Percentiles rank a stretch among this genome's conserved stretches.
phyloP scores from a whole-genome alignment of 2,113 vertebrate genomes.

The Grammomys dolichurus region DNA sequence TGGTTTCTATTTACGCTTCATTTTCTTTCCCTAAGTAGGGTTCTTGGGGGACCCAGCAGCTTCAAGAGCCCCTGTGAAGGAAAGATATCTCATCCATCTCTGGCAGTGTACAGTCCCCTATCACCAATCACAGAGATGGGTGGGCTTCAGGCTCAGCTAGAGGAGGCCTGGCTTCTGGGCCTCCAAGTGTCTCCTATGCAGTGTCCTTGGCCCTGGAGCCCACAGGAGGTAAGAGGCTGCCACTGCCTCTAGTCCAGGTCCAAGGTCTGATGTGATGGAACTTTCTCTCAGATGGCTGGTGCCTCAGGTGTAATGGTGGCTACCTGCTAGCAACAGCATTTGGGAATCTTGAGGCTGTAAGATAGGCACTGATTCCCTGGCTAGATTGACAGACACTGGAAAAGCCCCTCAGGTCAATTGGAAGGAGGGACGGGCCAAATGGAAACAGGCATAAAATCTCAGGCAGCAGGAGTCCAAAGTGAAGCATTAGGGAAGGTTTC shows the following conservation, averaged over 20 bases:
- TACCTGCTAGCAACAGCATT: neutral
- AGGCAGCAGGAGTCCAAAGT: neutral
- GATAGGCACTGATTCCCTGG: neutral
- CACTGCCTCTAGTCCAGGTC: neutral
- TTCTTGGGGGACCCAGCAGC: neutral
- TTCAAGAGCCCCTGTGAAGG: neutral
- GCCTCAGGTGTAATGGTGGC: neutral
- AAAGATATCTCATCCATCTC: neutral
- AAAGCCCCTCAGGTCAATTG: neutral
- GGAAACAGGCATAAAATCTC: neutral
- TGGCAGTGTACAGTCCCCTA: neutral
- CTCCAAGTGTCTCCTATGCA: neutral
- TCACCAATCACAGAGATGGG: neutral
- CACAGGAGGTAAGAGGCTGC: neutral
- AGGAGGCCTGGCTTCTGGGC: neutral
- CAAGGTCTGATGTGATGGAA: neutral
- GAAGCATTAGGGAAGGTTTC: neutral
- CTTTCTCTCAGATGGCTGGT: neutral
- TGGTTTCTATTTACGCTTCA: neutral
- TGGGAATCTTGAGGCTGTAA: neutral
- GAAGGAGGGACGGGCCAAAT: neutral
- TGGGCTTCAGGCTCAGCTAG: neutral
- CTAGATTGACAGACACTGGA: neutral
- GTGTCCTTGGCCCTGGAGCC: neutral
- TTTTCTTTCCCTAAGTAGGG: neutral